Evolutionary conservation across 2,113 vertebrate genomes (phyloP).

Genomic region (Cinclus cinclus): DNA sequence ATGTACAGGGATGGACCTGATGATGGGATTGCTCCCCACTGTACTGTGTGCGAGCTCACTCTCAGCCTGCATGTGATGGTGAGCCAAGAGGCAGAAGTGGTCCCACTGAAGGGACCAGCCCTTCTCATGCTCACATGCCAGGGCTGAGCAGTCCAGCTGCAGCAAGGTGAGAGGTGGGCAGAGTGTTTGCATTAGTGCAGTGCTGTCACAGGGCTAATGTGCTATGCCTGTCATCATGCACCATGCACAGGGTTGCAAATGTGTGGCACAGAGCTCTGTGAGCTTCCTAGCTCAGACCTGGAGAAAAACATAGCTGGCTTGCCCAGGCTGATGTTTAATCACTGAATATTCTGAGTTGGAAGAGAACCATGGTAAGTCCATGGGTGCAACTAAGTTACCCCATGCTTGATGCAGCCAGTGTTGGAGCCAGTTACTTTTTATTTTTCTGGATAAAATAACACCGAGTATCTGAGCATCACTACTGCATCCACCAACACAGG

Average conservation of each 20-base stretch:
- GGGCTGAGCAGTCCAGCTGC: neutral
- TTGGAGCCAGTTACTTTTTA: neutral
- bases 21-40: neutral
- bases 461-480: accelerated
- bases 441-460: neutral
- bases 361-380: accelerated
- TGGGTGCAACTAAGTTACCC: neutral
- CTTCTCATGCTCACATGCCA: neutral
- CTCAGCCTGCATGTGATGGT: accelerated
- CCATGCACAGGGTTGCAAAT: neutral
- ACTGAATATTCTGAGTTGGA: neutral
- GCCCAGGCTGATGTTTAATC: neutral
- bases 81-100: neutral
- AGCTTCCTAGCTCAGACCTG: neutral
- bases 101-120: neutral
- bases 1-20: no score
- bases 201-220: neutral
- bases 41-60: neutral
- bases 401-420: neutral
- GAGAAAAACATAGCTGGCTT: neutral
- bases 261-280: accelerated
- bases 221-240: neutral
- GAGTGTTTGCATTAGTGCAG: neutral
- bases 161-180: neutral
- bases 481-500: accelerated